Conservation (phyloP, 2,797 vertebrate species). For the Dallia pectoralis region DNA sequence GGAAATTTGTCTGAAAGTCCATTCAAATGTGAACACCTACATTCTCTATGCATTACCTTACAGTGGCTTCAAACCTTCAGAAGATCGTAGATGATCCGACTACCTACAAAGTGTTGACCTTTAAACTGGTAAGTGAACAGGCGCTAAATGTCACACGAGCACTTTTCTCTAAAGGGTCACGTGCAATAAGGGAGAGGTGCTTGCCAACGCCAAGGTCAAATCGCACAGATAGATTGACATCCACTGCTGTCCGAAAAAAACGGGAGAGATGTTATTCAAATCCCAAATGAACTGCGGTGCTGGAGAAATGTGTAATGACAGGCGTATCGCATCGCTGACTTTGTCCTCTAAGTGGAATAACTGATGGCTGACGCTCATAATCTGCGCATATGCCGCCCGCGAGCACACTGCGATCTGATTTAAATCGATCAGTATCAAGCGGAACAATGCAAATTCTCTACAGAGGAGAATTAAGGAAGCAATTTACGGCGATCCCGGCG, state of each 20-base stretch:
- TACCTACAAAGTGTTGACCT: conserved; percentile 95
- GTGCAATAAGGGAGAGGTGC: neutral
- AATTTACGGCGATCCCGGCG: conserved; percentile 29
- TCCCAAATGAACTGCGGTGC: neutral
- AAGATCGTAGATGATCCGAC: conserved; percentile 97
- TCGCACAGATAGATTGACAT: conserved; percentile 1
- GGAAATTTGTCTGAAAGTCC: neutral
- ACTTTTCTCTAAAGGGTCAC: neutral
- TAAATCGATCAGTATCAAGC: conserved; percentile 13
- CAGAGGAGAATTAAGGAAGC: conserved; percentile 14
- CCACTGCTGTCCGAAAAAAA: neutral
- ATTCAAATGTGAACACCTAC: neutral
- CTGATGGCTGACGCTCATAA: neutral
- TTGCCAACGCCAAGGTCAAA: neutral
- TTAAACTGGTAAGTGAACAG: conserved; percentile 92
- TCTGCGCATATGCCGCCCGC: neutral
- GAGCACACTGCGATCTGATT: conserved; percentile 9
- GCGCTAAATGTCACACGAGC: conserved; percentile 40
- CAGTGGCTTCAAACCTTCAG: conserved; percentile 99
- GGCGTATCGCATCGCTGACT: neutral
- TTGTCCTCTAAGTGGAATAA: neutral
- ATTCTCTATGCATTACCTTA: conserved; percentile 49
- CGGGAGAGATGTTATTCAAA: neutral
- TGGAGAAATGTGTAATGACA: neutral
- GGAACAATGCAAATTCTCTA: conserved; percentile 10